Evolutionary conservation across 2,888 invertebrate genomes (phyloP).

Genomic region (Ectemnius lituratus): DNA sequence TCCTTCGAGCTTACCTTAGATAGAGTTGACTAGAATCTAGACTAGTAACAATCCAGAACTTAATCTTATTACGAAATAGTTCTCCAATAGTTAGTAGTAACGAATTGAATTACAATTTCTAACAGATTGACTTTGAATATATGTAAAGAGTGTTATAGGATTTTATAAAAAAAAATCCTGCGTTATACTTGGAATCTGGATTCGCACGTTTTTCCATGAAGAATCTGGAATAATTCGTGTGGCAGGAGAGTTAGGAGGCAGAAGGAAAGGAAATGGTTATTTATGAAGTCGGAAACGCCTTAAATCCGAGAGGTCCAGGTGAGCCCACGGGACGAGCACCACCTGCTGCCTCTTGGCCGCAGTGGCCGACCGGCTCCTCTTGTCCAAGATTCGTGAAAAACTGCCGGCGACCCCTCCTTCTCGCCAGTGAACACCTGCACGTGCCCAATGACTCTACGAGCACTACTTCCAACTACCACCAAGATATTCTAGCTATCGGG

Average conservation of each 20-base stretch:
- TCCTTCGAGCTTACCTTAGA: too few species aligned
- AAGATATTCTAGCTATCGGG: background rate
- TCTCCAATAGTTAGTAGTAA: too few species aligned
- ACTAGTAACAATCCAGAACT: too few species aligned
- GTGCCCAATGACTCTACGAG: conserved; percentile 42
- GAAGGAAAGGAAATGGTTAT: conserved; percentile 45
- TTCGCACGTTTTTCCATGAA: background rate
- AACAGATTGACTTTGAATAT: too few species aligned
- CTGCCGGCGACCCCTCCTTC: conserved; percentile 37
- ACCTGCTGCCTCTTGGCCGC: conserved; percentile 64
- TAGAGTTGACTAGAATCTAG: too few species aligned
- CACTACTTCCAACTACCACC: conserved; percentile 13
- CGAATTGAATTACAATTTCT: too few species aligned
- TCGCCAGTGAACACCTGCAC: conserved; percentile 51
- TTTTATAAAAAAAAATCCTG: too few species aligned
- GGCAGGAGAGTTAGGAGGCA: conserved; percentile 1
- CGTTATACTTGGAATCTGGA: background rate
- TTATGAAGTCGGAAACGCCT: conserved; percentile 55
- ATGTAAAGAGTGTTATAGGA: too few species aligned
- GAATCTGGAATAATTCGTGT: background rate
- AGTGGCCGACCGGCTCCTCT: conserved; percentile 38
- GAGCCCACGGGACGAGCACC: conserved; percentile 59
- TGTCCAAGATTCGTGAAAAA: conserved; percentile 51
- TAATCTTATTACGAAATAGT: too few species aligned
- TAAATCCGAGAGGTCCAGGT: conserved; percentile 63